These are phyloP conservation scores for Seladonia tumulorum DNA, from an alignment of 2,888 invertebrate genomes.

Conservation along the genomic window DNA sequence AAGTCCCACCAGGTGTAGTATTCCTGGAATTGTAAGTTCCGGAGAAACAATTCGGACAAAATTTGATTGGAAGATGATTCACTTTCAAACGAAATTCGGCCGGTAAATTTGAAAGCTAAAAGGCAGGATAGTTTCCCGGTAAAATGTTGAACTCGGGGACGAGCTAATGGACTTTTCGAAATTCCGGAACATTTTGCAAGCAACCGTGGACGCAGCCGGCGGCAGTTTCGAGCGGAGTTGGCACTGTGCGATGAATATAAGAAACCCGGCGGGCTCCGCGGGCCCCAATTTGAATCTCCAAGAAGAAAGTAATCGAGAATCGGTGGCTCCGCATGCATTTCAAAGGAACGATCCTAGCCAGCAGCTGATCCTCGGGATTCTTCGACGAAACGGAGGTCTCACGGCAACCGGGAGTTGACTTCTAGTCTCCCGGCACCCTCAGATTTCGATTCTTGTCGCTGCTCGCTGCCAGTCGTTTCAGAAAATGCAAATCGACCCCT, in stretches of 20 bases:
- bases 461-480: not conserved
- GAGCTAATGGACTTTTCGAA: not conserved
- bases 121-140: not conserved
- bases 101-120: not conserved
- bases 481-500: slow-evolving; percentile 45
- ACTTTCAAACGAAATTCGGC: not conserved
- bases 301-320: slow-evolving; percentile 23
- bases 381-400: slow-evolving; percentile 1
- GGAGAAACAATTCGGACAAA: not conserved
- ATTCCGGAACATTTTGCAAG: not conserved
- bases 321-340: slow-evolving; percentile 10
- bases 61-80: not conserved
- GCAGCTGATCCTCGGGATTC: not conserved
- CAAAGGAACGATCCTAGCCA: slow-evolving; percentile 5
- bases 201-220: slow-evolving; percentile 1
- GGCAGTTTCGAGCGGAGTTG: not conserved
- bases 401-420: not conserved
- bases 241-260: not conserved
- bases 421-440: not conserved
- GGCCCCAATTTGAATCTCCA: not conserved
- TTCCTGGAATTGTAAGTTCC: not conserved
- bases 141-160: not conserved
- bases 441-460: slow-evolving; percentile 18
- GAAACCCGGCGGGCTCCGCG: not conserved
- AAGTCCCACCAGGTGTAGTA: too few relatives aligned